Base-by-base conservation (phyloP, 2,113 vertebrate genomes). In the Ammospiza caudacuta region DNA sequence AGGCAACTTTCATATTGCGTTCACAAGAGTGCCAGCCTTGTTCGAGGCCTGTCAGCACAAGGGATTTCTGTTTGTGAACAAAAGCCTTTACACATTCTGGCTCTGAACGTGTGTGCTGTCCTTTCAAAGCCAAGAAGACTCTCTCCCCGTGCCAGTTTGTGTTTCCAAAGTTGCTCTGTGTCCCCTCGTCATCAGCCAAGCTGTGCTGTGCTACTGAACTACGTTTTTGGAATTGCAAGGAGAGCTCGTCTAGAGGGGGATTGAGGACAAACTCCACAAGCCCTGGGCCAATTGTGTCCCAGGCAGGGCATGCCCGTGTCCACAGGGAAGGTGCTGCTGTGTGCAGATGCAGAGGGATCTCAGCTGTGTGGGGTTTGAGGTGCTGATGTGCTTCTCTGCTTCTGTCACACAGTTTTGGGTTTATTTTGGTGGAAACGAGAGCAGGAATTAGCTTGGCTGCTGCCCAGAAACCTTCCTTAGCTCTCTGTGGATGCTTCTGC, bases 1-100 rank as follows among this genome's bases (percentile, higher is more conserved):
- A 94, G 93, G 79, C 85, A 93, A 96, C 93, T 92, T 96, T 96
- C 94, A 92, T 96, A 94, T 87, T 93, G 93, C 73, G 0, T 62
- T 89, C 90, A 79, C 91, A 70, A 84, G 88, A 96, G 90, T 41
- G 23, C 89, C 95, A 95, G 92, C 93, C 88, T 80, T 86, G 92
- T 78, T 96, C 19, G 0, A 88, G 93, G 93, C 78, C 93, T 96
- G 95, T 96, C 93, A 96, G 95, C 94, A 97, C 96, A 97, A 96
- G 92, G 90, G 86, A 95, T 97, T 97, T 96, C 95, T 96, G 94
- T 97, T 93, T 95, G 90, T 75, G 96, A 96, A 97, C 95, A 96
- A 97, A 97, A 96, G 93, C 75, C 95, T 96, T 76, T 95, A 96
- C 94, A 96, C 94, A 94, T 93, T 95, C 95, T 97, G 96, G 93